Evolutionary conservation across 2,888 invertebrate species (phyloP), one percentile per base, ranked within the genome.

Genomic region (Conops quadrifasciatus): DNA sequence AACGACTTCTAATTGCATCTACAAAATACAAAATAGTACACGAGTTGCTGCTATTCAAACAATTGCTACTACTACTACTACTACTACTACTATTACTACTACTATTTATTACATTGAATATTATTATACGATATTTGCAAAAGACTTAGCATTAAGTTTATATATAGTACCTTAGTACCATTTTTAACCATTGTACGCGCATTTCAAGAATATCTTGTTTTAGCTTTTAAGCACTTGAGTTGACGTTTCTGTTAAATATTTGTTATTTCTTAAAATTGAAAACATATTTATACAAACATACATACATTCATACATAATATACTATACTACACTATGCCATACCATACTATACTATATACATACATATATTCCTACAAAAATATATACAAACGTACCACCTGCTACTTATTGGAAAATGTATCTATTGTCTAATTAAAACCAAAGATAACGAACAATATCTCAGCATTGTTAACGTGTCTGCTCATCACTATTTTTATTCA

Each of bases 221-320:
- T 60, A 68, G 68, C 68, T 68, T 68, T 60, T 59, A 68, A 68
- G 68, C 60, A 68, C 49, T 28, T 64, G 28, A 64, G 26, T 64
- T 62, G 24, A 24, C 26, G 51, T 64, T 64, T 64, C n/a, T 64
- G 64, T 64, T 47, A 49, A 64, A 28, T 30, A 64, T 64, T 49
- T 49, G 13, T 51, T 58, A 58, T 7, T 28, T 62, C 28, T 28
- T 64, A 49, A 49, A 24, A 64, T 19, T 24, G 5, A 26, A 59
- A 36, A 62, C 43, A 62, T 62, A 24, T 21, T 36, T 62, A 36
- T 43, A 43, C 1, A 47, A 16, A n/a, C 47, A 26, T 30, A 62
- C 43, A 63, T n/a, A 64, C 49, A 51, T 51, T 5, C 24, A 59
- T 15, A 59, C 30, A 36, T 9, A 36, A 36, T 9, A 36, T 7